A percentile compares a stretch with the other conserved stretches of the same genome.
These are phyloP conservation scores for Myrmecobius fasciatus DNA, from an alignment of 2,113 vertebrate species.

Conservation along the genomic window DNA sequence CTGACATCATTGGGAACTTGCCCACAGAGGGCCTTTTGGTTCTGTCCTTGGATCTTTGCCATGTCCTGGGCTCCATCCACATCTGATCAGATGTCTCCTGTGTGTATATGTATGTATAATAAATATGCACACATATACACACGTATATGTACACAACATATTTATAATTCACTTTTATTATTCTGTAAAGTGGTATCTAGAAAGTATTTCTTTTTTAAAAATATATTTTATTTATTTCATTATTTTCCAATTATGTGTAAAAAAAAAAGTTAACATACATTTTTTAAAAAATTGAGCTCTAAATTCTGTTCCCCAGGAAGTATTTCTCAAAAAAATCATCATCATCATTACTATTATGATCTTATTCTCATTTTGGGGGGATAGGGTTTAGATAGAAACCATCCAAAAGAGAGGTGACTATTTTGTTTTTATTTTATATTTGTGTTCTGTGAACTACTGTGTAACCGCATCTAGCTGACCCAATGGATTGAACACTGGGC, in stretches of 20 bases:
- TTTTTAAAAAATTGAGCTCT: not conserved
- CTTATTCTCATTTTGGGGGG: not conserved
- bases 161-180: not conserved
- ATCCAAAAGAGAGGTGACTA: not conserved
- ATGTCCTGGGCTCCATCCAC: not conserved
- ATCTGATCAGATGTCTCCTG: not conserved
- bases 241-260: not conserved
- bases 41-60: not conserved
- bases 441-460: not conserved
- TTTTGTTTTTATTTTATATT: not conserved
- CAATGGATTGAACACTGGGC: not conserved
- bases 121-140: not conserved
- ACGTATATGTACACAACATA: not conserved
- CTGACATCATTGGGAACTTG: not conserved
- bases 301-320: not conserved
- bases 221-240: not conserved
- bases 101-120: too few relatives aligned
- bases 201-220: not conserved
- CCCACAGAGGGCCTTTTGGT: not conserved
- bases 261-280: not conserved
- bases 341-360: not conserved
- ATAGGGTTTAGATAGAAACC: not conserved
- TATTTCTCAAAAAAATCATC: not conserved
- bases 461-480: not conserved
- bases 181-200: not conserved